Base-by-base conservation (phyloP, 2,113 vertebrate species). In the Macquaria australasica region DNA sequence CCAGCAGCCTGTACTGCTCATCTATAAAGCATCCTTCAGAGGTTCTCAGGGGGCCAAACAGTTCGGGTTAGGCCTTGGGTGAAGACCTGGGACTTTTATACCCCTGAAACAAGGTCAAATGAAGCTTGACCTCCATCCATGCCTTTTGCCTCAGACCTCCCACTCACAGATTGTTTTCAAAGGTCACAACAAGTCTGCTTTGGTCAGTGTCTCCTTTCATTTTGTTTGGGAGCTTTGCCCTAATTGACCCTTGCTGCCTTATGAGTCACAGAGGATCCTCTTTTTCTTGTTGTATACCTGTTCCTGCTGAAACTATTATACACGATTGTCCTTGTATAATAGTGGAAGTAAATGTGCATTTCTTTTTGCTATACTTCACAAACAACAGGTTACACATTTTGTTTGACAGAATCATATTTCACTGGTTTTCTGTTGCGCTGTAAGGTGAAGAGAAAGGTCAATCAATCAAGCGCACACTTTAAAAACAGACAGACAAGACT, bases 101-200 rank as follows among this genome's bases (percentile, higher is more conserved):
- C 51, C 89, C 79, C 63, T 31, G 68, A 90, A 91, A 90, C 77
- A 88, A 79, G 51, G 83, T 70, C 72, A 91, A 92, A 92, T 88
- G 83, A 64, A 82, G 88, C 80, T 81, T 93, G 87, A 93, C 91
- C 91, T 84, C 0, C 63, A n/a, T 84, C 50, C 67, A 45, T 76
- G 76, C 66, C 85, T 76, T 80, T 80, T 73, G 72, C 70, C 74
- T 85, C 83, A 68, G 90, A 92, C 87, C 90, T 90, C 90, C 91
- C 85, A 91, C 88, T 75, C 70, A 45, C 79, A 83, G 56, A 76
- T 76, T 93, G 79, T 87, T 89, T 90, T 74, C 62, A 89, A 70
- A 92, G 89, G 92, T 91, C 90, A 91, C 25, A 6, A 91, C 25
- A 6, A 71, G 72, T 82, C 73, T 75, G 66, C 72, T 84, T 78